phyloP scores from a whole-genome alignment of 2,797 vertebrate genomes.

The Pipistrellus pipistrellus region DNA sequence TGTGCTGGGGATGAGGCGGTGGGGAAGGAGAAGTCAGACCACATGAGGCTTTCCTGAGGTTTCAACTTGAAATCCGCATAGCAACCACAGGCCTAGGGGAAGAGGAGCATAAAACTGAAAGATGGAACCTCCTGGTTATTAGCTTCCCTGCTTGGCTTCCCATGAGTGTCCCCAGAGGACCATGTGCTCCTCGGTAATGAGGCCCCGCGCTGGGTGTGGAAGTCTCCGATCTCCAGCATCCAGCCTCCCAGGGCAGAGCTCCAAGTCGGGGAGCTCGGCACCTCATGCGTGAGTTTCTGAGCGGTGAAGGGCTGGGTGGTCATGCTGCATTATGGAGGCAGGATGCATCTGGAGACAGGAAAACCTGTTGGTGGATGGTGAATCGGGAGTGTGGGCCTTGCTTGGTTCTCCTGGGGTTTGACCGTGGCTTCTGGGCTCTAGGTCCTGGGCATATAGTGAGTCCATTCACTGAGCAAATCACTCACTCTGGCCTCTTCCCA shows the following conservation, averaged over 20 bases:
- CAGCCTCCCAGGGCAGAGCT: background rate
- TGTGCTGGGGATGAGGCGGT: background rate
- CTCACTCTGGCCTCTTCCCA: background rate
- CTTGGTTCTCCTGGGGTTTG: background rate
- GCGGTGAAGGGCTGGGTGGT: background rate
- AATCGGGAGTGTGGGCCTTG: too few relatives aligned
- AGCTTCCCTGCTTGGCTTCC: background rate
- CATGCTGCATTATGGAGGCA: rapidly evolving
- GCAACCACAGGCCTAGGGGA: constrained; percentile 48
- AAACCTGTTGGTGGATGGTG: background rate
- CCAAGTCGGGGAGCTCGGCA: background rate
- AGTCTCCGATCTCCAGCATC: background rate
- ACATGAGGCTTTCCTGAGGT: constrained; percentile 52
- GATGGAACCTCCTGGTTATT: background rate
- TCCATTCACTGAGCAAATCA: background rate
- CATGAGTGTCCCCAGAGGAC: background rate
- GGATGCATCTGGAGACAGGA: background rate
- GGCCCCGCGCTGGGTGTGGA: background rate
- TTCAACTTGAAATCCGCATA: constrained; percentile 28
- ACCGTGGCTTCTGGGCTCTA: background rate
- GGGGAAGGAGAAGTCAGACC: constrained; percentile 32
- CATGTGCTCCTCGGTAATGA: constrained; percentile 7
- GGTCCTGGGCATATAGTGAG: background rate
- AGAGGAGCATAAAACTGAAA: constrained; percentile 35
- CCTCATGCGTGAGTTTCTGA: rapidly evolving